Base-by-base conservation (phyloP, 1,140 invertebrate species). In the Oryctes rhinoceros region DNA sequence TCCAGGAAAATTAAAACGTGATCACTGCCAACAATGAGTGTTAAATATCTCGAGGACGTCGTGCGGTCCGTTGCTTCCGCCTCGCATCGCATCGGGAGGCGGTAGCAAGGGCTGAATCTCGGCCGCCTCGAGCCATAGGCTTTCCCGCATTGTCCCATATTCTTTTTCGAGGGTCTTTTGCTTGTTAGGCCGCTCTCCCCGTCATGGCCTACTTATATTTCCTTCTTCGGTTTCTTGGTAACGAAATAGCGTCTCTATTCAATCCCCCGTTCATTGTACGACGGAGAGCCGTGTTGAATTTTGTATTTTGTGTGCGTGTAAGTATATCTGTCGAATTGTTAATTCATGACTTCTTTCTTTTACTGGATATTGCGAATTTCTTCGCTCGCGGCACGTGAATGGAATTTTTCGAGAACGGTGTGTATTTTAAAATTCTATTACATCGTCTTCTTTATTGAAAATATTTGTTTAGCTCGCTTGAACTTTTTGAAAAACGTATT, bases 291-390 rank as follows among this genome's bases (percentile, higher is more conserved):
- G 10, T 47, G 39, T 76, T 44, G 18, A 76, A 76, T 44, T 76
- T 76, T 37, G 39, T 39, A 76, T 49, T 71, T 71, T 71, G 65
- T 44, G 20, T 76, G 37, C 24, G 67, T 44, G 39, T 44, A 44
- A 44, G 39, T 44, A 44, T 74, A 74, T 76, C 47, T 76, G 75
- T 76, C 75, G 44, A 15, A 76, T 76, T 44, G 47, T 49, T 76
- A 76, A 76, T 76, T 76, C 75, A 76, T 76, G 75, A 76, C 47
- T 76, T 76, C 75, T 76, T 76, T 76, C 65, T 71, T 71, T 71
- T 71, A 71, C 35, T 9, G 65, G 65, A 71, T 37, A 71, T 71
- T 71, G 65, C 24, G 65, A 71, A 71, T 71, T 71, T 71, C 30
- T 71, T 71, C 65, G 65, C 65, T 13, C 65, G 37, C 35, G 65